Evolutionary conservation across 2,113 vertebrate genomes (phyloP), one percentile per base, ranked within the genome.

Genomic region (Xenopus laevis): DNA sequence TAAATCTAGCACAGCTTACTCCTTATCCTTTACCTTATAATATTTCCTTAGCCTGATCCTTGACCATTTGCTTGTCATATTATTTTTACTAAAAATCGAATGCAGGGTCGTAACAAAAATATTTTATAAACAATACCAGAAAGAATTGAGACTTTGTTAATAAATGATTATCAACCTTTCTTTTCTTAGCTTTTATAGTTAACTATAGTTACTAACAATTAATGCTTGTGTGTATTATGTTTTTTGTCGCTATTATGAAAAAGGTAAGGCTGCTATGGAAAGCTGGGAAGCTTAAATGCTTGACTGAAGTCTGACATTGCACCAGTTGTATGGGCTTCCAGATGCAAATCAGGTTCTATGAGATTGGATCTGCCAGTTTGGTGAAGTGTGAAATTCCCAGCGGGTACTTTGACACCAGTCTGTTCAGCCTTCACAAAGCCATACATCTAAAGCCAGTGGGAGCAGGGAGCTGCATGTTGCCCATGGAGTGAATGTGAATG

Each of bases 381-480:
- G 0, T 23, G 1, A 7, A 63, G 40, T 18, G 50, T 1, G 0
- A 60, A 7, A 0, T 45, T 69, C 79, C 63, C 68, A 65, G 66
- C 70, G 72, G 67, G 78, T 79, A 80, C 15, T 66, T 69, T 30
- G 60, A 79, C 65, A 68, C 55, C 46, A 17, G 70, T 77, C 57
- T 72, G 52, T 52, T 71, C 81, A 71, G 23, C 4, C 30, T 71
- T 69, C n/a, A 55, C 64, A 61, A 71, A 46, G 0, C 4, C 17
- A 82, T 81, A 71, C 68, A 82, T 81, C 81, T 79, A 71, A 83
- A 79, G 78, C 33, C 17, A 58, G 64, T 67, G 59, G 53, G 20
- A 33, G 40, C 0, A 0, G 79, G 17, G 53, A 18, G 77, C 79
- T 65, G 68, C 52, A 11, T 0, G n/a, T 79, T 68, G 78, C 71